Evolutionary conservation across 2,888 invertebrate genomes (phyloP).

Genomic region (Patella caerulea): DNA sequence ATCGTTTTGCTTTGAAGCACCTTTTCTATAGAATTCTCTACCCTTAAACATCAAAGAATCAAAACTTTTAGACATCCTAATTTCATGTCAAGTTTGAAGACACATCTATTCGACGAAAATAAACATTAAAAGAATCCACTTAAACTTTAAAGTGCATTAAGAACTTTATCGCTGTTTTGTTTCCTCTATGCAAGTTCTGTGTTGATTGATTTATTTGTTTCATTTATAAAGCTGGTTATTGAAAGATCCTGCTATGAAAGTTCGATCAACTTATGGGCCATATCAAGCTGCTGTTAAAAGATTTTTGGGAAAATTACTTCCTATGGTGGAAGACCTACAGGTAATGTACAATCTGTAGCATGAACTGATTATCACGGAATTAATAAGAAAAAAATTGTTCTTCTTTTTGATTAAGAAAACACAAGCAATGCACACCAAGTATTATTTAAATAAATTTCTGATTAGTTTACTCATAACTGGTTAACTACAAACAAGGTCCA

Average conservation of each 20-base stretch:
- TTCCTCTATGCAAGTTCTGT: background rate
- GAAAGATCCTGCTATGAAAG: constrained; percentile 74
- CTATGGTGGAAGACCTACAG: constrained; percentile 73
- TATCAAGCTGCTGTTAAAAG: constrained; percentile 71
- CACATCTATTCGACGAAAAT: no score
- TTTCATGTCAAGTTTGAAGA: no score
- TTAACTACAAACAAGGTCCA: no score
- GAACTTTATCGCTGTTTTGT: background rate
- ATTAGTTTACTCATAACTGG: no score
- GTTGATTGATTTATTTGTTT: background rate
- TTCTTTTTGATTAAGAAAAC: no score
- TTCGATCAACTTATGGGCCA: constrained; percentile 71
- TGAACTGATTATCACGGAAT: no score
- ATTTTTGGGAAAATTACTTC: constrained; percentile 72
- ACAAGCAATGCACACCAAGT: no score
- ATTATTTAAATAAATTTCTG: no score
- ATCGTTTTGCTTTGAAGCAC: background rate
- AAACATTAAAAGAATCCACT: no score
- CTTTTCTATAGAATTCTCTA: background rate
- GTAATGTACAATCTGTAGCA: constrained; percentile 33
- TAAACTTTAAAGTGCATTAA: background rate
- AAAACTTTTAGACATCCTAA: background rate
- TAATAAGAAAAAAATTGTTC: no score
- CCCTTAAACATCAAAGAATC: no score
- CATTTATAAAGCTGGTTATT: constrained; percentile 73